phyloP scores from a whole-genome alignment of 2,797 vertebrate species.

The Notolabrus celidotus region DNA sequence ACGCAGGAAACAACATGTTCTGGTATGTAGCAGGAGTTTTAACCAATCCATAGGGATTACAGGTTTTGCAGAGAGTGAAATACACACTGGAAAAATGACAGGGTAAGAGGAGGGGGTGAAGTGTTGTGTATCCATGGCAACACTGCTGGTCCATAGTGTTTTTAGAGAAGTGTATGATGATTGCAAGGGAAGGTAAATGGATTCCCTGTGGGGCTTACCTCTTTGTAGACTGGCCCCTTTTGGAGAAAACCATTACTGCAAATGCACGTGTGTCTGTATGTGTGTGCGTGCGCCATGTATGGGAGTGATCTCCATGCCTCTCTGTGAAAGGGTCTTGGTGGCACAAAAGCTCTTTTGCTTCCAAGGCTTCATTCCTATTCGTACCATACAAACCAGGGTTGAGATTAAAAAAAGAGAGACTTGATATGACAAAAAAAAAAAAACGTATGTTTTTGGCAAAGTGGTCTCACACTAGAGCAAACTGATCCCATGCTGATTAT shows the following conservation, averaged over 20 bases:
- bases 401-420: neutral
- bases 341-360: conserved; percentile 11
- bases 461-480: neutral
- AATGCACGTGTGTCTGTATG: conserved; percentile 18
- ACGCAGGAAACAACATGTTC: conserved; percentile 56
- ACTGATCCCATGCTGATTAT: conserved; percentile 1
- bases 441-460: neutral
- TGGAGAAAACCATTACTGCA: conserved; percentile 58
- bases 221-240: conserved; percentile 56
- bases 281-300: neutral
- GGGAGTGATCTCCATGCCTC: conserved; percentile 5
- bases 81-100: conserved; percentile 31
- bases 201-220: conserved; percentile 68
- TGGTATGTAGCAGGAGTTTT: conserved; percentile 39
- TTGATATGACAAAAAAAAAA: neutral
- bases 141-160: conserved; percentile 28
- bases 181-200: conserved; percentile 65
- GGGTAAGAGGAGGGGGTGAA: conserved; percentile 6
- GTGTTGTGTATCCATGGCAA: conserved; percentile 61
- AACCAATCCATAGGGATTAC: conserved; percentile 28
- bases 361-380: conserved; percentile 5
- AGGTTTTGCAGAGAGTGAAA: conserved; percentile 28
- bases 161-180: conserved; percentile 61
- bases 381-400: neutral
- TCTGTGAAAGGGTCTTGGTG: neutral